Conservation (phyloP, 2,888 invertebrate species). For the Odontocolon sp. region DNA sequence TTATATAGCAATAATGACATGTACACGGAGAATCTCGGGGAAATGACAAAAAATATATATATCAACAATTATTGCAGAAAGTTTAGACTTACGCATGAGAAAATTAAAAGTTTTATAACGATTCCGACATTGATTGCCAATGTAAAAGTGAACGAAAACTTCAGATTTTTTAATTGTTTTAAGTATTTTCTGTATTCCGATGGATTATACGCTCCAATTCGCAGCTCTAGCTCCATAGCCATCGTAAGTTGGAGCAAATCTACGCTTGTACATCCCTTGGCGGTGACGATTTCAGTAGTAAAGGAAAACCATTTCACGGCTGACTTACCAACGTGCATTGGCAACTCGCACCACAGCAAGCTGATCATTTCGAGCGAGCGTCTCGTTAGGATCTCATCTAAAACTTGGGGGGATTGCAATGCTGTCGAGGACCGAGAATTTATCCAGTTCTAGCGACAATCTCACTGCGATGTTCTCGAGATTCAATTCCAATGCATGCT, state of each 20-base stretch:
- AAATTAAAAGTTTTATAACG: background rate
- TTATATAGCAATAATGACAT: too few relatives aligned
- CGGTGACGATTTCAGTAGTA: slow-evolving; percentile 60
- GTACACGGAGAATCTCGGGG: too few relatives aligned
- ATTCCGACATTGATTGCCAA: background rate
- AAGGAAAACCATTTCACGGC: slow-evolving; percentile 76
- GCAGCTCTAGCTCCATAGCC: slow-evolving; percentile 7
- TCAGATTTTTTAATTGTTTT: background rate
- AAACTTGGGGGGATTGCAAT: slow-evolving; percentile 33
- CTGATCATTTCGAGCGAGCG: slow-evolving; percentile 67
- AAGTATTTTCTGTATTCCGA: background rate
- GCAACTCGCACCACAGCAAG: slow-evolving; percentile 60
- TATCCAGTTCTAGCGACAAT: slow-evolving; percentile 20
- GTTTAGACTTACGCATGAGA: too few relatives aligned
- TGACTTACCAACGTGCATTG: slow-evolving; percentile 66
- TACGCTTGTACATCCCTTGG: slow-evolving; percentile 16
- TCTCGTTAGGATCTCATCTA: slow-evolving; percentile 76
- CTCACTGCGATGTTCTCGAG: slow-evolving; percentile 4
- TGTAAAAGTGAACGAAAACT: background rate
- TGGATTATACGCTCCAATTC: slow-evolving; percentile 1
- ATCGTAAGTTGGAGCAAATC: slow-evolving; percentile 14
- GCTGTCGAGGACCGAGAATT: slow-evolving; percentile 18
- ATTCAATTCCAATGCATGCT: slow-evolving; percentile 31
- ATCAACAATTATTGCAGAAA: too few relatives aligned
- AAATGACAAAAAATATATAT: too few relatives aligned